Evolutionary conservation across 2,888 invertebrate genomes (phyloP).

Genomic region (Limnephilus marmoratus): DNA sequence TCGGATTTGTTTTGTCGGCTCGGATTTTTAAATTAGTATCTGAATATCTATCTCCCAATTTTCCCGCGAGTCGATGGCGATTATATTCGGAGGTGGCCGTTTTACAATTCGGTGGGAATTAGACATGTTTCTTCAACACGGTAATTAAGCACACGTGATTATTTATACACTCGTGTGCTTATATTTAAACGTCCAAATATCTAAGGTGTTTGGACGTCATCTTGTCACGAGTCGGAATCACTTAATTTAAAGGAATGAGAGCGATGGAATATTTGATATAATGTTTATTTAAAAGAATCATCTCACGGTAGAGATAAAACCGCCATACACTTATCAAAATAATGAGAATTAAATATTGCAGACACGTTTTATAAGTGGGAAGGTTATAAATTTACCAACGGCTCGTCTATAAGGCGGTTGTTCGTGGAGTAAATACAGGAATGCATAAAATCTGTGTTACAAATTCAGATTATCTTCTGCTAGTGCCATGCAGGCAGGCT

Average conservation of each 20-base stretch:
- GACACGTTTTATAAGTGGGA: neutral
- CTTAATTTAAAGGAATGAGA: conserved; percentile 34
- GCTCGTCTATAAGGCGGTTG: neutral
- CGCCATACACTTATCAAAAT: neutral
- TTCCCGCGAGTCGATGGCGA: conserved; percentile 8
- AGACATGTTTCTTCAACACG: conserved; percentile 43
- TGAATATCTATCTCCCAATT: conserved; percentile 17
- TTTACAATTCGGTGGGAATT: conserved; percentile 22
- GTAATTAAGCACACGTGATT: conserved; percentile 52
- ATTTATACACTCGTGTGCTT: conserved; percentile 35
- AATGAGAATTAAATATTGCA: neutral
- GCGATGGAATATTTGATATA: conserved; percentile 24
- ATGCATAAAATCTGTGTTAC: neutral
- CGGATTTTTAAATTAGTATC: conserved; percentile 34
- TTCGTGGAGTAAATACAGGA: neutral
- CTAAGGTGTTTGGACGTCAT: conserved; percentile 29
- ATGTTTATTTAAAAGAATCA: neutral
- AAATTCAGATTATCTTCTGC: too few relatives aligned
- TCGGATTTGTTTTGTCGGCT: conserved; percentile 44
- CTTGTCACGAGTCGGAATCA: conserved; percentile 18
- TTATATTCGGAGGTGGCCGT: conserved; percentile 42
- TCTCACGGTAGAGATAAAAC: neutral
- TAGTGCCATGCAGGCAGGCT: too few relatives aligned
- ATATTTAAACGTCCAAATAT: conserved; percentile 39
- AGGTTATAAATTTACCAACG: neutral